Conservation (phyloP, 2,888 invertebrate species). For the Clanis bilineata region DNA sequence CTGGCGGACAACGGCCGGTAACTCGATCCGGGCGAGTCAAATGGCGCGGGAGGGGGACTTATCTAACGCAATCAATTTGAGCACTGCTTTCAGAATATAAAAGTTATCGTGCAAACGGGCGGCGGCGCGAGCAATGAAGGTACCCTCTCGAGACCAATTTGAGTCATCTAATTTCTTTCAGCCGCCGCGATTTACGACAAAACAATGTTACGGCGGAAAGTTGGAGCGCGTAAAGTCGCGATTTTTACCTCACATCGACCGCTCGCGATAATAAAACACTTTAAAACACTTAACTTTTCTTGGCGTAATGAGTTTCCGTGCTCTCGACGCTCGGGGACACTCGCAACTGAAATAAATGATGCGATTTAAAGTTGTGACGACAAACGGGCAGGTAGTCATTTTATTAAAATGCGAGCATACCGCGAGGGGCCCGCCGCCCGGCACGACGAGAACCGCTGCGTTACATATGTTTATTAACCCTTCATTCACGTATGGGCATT, state of each 20-base stretch:
- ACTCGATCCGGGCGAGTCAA: slow-evolving; percentile 30
- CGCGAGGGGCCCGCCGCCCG: no score
- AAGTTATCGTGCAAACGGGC: slow-evolving; percentile 20
- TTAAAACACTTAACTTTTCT: slow-evolving; percentile 33
- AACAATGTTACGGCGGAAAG: slow-evolving; percentile 18
- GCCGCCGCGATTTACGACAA: slow-evolving; percentile 27
- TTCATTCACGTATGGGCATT: no score
- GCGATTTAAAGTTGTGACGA: background rate
- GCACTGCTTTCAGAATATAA: slow-evolving; percentile 24
- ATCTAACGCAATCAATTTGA: slow-evolving; percentile 32
- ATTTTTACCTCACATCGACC: slow-evolving; percentile 28
- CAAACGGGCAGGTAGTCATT: background rate
- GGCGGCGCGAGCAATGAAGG: background rate
- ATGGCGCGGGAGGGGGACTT: slow-evolving; percentile 26
- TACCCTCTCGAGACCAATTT: background rate
- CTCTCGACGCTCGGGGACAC: background rate
- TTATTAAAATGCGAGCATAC: background rate
- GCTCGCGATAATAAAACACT: slow-evolving; percentile 38
- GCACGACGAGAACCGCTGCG: no score
- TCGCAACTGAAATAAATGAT: background rate
- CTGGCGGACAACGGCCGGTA: slow-evolving; percentile 38
- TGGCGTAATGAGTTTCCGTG: slow-evolving; percentile 31
- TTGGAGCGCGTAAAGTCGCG: background rate
- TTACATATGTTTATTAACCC: no score
- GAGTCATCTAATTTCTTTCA: slow-evolving; percentile 4